Conservation (phyloP, 2,797 vertebrate species). For the Anomalospiza imberbis region DNA sequence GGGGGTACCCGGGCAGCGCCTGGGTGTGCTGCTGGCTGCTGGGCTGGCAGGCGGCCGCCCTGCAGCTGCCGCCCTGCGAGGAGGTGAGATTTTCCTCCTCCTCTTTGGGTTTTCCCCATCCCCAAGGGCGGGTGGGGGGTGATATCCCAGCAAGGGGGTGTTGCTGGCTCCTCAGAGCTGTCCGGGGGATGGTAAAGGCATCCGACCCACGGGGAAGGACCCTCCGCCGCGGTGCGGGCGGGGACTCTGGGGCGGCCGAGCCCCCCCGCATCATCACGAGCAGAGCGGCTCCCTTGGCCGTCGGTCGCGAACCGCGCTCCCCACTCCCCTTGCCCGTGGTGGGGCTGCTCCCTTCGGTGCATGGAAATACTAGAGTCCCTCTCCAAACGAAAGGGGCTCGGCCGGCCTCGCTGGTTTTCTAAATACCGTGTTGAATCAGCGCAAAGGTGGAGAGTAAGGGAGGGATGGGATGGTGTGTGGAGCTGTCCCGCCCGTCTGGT, state of each 20-base stretch:
- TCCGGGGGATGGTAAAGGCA: neutral
- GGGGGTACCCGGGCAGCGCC: neutral
- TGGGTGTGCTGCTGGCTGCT: constrained; percentile 52
- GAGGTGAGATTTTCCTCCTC: constrained; percentile 36
- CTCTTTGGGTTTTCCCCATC: neutral
- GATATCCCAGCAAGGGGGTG: neutral
- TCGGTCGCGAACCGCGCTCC: neutral
- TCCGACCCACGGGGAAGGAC: neutral
- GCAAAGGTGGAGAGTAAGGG: neutral
- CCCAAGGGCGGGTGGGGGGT: neutral
- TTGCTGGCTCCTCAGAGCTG: neutral
- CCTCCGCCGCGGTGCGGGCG: neutral
- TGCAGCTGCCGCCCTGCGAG: constrained; percentile 43
- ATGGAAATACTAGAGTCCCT: neutral
- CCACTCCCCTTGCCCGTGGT: too few relatives aligned
- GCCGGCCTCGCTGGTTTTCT: neutral
- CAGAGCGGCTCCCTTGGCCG: neutral
- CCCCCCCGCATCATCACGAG: neutral
- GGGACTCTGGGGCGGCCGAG: neutral
- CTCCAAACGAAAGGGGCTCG: too few relatives aligned
- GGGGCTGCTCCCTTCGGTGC: neutral
- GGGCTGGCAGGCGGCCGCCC: constrained; percentile 37
- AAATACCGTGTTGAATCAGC: neutral
- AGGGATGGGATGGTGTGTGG: too few relatives aligned
- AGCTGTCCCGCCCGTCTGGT: neutral